Percentiles rank a stretch among this genome's conserved stretches.
These are phyloP conservation scores for Zaprionus ghesquierei DNA, from an alignment of 1,140 invertebrate genomes.

Conservation along the genomic window DNA sequence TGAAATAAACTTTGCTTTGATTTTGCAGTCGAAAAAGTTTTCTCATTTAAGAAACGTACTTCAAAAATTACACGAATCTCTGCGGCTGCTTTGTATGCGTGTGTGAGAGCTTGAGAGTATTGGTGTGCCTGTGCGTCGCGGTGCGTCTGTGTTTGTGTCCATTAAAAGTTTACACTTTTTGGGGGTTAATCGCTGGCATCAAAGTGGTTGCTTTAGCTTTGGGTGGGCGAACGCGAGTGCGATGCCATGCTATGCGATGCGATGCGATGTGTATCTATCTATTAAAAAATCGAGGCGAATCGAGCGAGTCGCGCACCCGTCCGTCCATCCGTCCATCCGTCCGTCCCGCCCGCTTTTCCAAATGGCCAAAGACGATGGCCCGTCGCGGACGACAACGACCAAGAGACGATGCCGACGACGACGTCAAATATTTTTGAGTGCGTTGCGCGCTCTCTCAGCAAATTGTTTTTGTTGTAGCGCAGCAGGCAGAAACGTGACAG, in stretches of 20 bases:
- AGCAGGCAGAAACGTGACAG: constrained; percentile 31
- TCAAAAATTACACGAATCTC: constrained; percentile 56
- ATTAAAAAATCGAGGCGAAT: constrained; percentile 77
- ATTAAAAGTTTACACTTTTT: constrained; percentile 73
- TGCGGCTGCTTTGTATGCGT: constrained; percentile 26
- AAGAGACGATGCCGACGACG: constrained; percentile 26
- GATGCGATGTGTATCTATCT: constrained; percentile 74
- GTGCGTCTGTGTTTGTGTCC: constrained; percentile 33
- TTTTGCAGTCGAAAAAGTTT: constrained; percentile 63
- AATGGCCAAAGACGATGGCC: constrained; percentile 63
- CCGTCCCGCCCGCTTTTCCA: not conserved
- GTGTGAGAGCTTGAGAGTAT: not conserved
- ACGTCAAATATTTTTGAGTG: constrained; percentile 41
- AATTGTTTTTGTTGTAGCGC: constrained; percentile 61
- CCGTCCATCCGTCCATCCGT: not conserved
- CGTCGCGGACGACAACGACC: constrained; percentile 42
- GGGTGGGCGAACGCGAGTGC: constrained; percentile 33
- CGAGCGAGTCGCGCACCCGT: constrained; percentile 34
- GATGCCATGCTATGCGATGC: not conserved
- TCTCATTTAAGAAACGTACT: constrained; percentile 52
- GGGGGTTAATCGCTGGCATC: constrained; percentile 73
- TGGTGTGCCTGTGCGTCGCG: not conserved
- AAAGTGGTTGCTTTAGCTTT: constrained; percentile 43
- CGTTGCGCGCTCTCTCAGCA: constrained; percentile 57
- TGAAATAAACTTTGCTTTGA: constrained; percentile 69